Base-by-base conservation (phyloP, 2,888 invertebrate species). In the Euplexia lucipara region DNA sequence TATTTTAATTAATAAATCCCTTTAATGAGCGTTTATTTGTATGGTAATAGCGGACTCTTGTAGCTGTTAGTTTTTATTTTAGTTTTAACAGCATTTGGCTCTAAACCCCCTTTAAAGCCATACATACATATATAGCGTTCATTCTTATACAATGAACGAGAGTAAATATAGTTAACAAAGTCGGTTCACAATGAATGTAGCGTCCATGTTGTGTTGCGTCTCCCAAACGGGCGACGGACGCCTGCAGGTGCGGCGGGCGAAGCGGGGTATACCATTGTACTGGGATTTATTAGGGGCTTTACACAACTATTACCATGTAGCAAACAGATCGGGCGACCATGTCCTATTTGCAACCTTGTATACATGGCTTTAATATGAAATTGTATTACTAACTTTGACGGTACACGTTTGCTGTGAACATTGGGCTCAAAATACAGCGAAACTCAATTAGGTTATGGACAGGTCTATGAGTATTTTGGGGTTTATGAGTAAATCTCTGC, bases 381-480 rank as follows among this genome's bases (percentile, higher is more conserved):
- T 68, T 62, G 49, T 79, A 54, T 64, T 48, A 48, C 41, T 51
- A 51, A 71, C 52, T 59, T 68, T 18, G 37, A 45, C 52, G 44
- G 56, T 45, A 54, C 44, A 71, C 48, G 56, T 75, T 60, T 61
- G 44, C 53, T 62, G 64, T 53, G 57, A 60, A 64, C 56, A 58
- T 52, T 61, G 10, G 34, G 35, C 45, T 51, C 34, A 18, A 37
- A 57, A 56, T 62, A 60, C 66, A 71, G 18, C 49, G 37, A 51
- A 79, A 75, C 42, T 75, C 61, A 60, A 75, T 78, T 78, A 78
- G 51, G 52, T 53, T 74, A 77, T 76, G 71, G 73, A 71, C 58
- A 76, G 54, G 54, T 59, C 59, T 51, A 64, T 59, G 72, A 52
- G 54, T 56, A 61, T 56, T 71, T 45, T 35, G 58, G 49, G 65